Base-by-base conservation (phyloP, 2,113 vertebrate species). In the Nanorana parkeri region DNA sequence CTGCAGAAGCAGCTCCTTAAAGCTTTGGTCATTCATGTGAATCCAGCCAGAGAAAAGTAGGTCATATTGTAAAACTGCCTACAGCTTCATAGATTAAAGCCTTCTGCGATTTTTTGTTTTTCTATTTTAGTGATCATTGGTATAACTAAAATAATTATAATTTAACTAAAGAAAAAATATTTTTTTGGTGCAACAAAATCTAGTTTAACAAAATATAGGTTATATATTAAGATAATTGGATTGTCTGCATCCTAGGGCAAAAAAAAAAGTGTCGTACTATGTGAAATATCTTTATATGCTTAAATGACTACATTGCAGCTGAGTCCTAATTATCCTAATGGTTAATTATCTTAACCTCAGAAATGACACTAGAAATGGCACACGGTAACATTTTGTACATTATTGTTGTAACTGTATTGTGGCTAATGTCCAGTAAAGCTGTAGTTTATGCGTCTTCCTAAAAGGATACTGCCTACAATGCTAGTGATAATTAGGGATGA, bases 11-110 rank as follows among this genome's bases (percentile, higher is more conserved):
- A 85, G 87, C 86, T 90, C 85, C 88, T 91, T 89, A 80, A 87
- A 89, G 86, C 86, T 87, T 85, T 73, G 68, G 74, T 89, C 0
- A 51, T 86, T 91, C 86, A 63, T 87, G 86, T 88, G 90, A 91
- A 88, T 90, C 88, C 90, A 91, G 89, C 86, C 85, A 72, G 82
- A 81, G 3, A 54, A 87, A 94, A 92, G 87, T 94, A 93, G 92
- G 91, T 92, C 91, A 89, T 88, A 85, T 85, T 93, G 88, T 93
- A 90, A 90, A 89, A 91, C 85, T 85, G 88, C 91, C 88, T 87
- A 88, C 87, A 86, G 79, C 84, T 88, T 90, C 88, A 84, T 76
- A 80, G 89, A 90, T 90, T 91, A 88, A 86, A 91, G 88, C 84
- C 88, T 91, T 87, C 83, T 83, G 81, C 82, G 63, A 58, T 80